These are phyloP conservation scores for Pogonognathellus flavescens DNA, from an alignment of 1,140 invertebrate species.

Conservation along the genomic window DNA sequence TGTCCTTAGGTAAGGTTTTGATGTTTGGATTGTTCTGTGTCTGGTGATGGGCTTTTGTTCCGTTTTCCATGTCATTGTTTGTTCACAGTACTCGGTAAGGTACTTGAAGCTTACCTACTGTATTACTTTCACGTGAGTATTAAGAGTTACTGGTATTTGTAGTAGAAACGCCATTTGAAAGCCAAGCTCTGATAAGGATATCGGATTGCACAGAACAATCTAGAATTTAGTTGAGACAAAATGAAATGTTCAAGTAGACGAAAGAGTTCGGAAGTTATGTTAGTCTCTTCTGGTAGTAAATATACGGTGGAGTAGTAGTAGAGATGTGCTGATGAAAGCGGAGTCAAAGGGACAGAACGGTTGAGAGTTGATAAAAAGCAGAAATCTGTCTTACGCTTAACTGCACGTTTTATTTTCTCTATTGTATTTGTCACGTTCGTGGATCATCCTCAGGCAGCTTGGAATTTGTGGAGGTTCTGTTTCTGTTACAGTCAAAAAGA, in stretches of 20 bases:
- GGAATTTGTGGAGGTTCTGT: background rate
- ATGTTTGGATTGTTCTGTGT: background rate
- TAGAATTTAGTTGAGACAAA: constrained; percentile 13
- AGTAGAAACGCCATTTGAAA: background rate
- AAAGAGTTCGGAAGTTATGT: background rate
- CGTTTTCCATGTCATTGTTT: background rate
- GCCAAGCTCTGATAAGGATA: background rate
- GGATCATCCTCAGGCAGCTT: constrained; percentile 48
- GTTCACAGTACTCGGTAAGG: background rate
- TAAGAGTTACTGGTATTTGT: constrained; percentile 9
- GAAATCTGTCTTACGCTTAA: constrained; percentile 42
- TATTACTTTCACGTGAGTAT: background rate
- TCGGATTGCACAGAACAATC: background rate
- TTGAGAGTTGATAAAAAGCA: constrained; percentile 19
- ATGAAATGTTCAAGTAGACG: constrained; percentile 13
- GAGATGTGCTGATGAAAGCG: background rate
- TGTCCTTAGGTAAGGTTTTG: background rate
- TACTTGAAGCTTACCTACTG: background rate
- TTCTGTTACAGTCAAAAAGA: no score
- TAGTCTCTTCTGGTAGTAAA: constrained; percentile 4
- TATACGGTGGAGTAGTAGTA: constrained; percentile 4
- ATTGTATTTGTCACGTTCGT: constrained; percentile 44
- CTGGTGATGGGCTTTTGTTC: background rate
- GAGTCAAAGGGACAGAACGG: constrained; percentile 19
- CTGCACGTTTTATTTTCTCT: constrained; percentile 51